Conservation (phyloP, 2,113 vertebrate genomes). For the Mirza zaza region DNA sequence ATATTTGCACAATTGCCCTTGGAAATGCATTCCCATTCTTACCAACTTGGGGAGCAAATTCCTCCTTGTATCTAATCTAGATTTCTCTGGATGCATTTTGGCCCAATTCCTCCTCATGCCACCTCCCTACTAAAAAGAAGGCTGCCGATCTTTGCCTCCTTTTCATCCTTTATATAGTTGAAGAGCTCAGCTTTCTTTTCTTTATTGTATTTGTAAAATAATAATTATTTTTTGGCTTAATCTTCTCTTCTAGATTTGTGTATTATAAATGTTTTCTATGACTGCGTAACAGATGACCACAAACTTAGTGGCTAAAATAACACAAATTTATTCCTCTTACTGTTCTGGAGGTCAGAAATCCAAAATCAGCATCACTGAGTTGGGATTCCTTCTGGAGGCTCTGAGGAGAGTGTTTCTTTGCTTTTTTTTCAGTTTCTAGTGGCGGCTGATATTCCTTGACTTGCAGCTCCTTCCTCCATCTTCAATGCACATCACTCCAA, state of each 20-base stretch:
- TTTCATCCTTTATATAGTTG: neutral
- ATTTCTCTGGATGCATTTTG: neutral
- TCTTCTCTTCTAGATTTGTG: neutral
- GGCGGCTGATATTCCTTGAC: neutral
- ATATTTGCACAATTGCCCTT: neutral
- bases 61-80: neutral
- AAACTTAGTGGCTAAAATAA: neutral
- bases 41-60: neutral
- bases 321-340: neutral
- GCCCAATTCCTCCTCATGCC: neutral
- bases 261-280: neutral
- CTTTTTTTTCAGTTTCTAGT: neutral
- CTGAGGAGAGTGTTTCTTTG: neutral
- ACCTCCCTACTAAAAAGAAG: neutral
- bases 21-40: neutral
- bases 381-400: neutral
- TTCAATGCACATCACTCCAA: neutral
- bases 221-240: neutral
- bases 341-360: neutral
- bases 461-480: neutral
- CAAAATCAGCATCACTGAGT: neutral
- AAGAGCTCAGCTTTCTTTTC: neutral
- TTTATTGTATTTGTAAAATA: neutral
- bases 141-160: neutral
- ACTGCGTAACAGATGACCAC: neutral